A percentile compares a stretch with the other conserved stretches of the same genome.
Conservation (phyloP, 2,113 vertebrate species). For the Salvelinus fontinalis region DNA sequence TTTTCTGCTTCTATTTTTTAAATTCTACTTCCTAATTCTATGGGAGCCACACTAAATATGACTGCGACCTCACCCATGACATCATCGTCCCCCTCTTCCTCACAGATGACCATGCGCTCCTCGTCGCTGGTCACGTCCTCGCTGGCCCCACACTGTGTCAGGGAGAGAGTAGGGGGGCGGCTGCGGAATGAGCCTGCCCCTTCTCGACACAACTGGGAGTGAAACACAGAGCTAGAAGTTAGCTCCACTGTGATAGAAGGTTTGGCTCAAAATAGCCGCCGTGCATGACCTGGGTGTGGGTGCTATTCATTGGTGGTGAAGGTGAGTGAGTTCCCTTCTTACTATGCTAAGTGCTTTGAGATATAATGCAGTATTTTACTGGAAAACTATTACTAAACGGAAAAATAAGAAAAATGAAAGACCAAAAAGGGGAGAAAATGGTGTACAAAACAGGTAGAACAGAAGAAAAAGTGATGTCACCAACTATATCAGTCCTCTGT, state of each 20-base stretch:
- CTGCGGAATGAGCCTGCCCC: slow-evolving; percentile 45
- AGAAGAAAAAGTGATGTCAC: background rate
- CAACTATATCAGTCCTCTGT: slow-evolving; percentile 11
- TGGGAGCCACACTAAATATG: background rate
- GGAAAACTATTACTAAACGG: background rate
- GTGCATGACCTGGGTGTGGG: no score
- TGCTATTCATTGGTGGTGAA: no score
- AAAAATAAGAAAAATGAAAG: background rate
- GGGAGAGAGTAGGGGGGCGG: slow-evolving; percentile 47
- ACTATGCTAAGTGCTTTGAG: no score
- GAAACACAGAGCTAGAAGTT: background rate
- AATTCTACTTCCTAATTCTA: background rate
- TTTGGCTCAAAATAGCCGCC: no score
- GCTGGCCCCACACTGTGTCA: slow-evolving; percentile 73
- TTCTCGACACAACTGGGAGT: slow-evolving; percentile 44
- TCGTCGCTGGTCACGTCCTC: slow-evolving; percentile 84
- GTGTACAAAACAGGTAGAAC: background rate
- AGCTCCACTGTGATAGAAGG: no score
- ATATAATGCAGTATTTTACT: no score
- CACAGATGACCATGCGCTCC: slow-evolving; percentile 83
- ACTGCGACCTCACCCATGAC: slow-evolving; percentile 72
- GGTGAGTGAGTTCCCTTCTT: no score
- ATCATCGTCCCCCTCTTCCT: slow-evolving; percentile 80
- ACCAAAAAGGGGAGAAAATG: background rate
- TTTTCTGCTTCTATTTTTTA: background rate